Conservation (phyloP, 1,140 invertebrate genomes). For the Cephus cinctus region DNA sequence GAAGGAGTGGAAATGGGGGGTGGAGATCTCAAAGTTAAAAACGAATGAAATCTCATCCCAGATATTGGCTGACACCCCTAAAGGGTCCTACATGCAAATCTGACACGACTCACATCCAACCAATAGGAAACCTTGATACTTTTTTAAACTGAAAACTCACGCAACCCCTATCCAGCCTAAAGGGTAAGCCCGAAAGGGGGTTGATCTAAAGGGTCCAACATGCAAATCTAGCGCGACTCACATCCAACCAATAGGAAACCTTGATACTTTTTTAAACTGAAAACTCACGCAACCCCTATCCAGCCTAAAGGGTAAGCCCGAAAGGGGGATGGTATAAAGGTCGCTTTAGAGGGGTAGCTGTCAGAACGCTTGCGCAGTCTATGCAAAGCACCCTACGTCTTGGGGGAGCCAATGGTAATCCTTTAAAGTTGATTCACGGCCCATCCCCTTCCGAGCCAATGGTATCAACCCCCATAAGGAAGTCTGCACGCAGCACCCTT, state of each 20-base stretch:
- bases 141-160: slow-evolving; percentile 20
- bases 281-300: too few species aligned
- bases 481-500: slow-evolving; percentile 29
- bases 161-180: too few species aligned
- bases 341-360: slow-evolving; percentile 1
- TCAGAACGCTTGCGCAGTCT: slow-evolving; percentile 34
- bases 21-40: too few species aligned
- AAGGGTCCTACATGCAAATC: not conserved
- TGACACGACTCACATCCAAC: not conserved
- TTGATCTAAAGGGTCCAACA: not conserved
- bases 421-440: slow-evolving; percentile 41
- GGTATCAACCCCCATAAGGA: too few species aligned
- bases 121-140: slow-evolving; percentile 1
- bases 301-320: too few species aligned
- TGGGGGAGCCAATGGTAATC: slow-evolving; percentile 32
- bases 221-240: not conserved
- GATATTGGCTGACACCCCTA: too few species aligned
- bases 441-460: slow-evolving; percentile 20
- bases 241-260: not conserved
- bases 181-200: not conserved
- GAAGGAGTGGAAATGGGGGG: too few species aligned
- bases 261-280: slow-evolving; percentile 19
- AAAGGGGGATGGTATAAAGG: too few species aligned
- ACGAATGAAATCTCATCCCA: too few species aligned
- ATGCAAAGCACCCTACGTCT: slow-evolving; percentile 44